Conservation (phyloP, 2,888 invertebrate genomes). For the Drosophila sordidapex region DNA sequence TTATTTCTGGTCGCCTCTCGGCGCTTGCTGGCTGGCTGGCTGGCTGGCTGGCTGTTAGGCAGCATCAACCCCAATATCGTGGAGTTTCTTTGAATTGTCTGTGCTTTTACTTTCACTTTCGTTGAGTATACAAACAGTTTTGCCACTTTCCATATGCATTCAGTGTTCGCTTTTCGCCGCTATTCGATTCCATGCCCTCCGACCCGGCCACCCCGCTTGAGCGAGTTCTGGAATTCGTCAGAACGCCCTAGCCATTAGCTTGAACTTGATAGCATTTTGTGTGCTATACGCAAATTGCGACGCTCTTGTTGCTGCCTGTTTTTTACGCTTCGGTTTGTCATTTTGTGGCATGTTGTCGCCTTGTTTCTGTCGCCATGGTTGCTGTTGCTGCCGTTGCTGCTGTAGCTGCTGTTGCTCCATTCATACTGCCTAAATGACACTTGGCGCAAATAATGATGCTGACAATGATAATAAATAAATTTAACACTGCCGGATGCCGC, state of each 20-base stretch:
- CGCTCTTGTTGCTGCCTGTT: conserved; percentile 45
- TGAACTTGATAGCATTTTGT: conserved; percentile 68
- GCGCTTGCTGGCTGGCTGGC: conserved; percentile 1
- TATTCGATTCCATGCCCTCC: conserved; percentile 35
- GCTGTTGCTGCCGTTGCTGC: neutral
- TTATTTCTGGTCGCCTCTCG: conserved; percentile 65
- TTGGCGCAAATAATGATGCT: conserved; percentile 64
- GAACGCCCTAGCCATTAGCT: conserved; percentile 64
- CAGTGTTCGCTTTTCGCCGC: conserved; percentile 30
- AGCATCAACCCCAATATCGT: conserved; percentile 32
- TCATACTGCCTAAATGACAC: conserved; percentile 56
- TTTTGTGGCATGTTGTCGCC: conserved; percentile 73
- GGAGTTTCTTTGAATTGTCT: conserved; percentile 23
- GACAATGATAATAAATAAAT: conserved; percentile 80
- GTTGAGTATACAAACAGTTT: conserved; percentile 69
- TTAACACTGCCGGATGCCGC: conserved; percentile 43
- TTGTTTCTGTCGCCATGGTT: conserved; percentile 38
- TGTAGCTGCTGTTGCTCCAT: conserved; percentile 6
- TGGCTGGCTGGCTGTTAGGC: neutral
- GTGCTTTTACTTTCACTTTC: conserved; percentile 46
- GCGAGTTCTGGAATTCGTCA: conserved; percentile 18
- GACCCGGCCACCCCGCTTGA: neutral
- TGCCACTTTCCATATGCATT: conserved; percentile 63
- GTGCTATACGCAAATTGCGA: conserved; percentile 44
- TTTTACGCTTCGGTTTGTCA: conserved; percentile 54